These are phyloP conservation scores for Lophius americanus DNA, from an alignment of 2,797 vertebrate species.

Conservation along the genomic window DNA sequence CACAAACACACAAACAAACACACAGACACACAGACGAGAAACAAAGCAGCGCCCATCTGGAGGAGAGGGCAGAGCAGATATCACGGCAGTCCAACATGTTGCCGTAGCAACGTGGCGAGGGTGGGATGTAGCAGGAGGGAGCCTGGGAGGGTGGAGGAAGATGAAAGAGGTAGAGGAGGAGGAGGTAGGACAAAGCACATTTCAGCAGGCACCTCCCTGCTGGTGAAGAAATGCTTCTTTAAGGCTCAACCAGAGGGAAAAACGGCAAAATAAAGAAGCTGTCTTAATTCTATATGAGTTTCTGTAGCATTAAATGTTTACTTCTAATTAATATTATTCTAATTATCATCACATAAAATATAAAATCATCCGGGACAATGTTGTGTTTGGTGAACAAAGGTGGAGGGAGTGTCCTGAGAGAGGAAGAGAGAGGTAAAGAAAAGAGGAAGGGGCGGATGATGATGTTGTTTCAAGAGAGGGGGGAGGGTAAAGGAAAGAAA, in stretches of 20 bases:
- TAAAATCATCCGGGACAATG: no score
- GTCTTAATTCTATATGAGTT: no score
- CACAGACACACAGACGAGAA: conserved; percentile 15
- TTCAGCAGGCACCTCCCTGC: conserved; percentile 53
- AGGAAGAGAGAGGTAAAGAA: conserved; percentile 4
- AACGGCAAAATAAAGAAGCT: background rate
- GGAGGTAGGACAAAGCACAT: conserved; percentile 14
- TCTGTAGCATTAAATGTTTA: no score
- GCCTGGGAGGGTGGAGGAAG: conserved; percentile 3
- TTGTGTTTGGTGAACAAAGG: conserved; percentile 44
- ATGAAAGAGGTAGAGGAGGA: conserved; percentile 31
- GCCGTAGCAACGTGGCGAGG: conserved; percentile 80
- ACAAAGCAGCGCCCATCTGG: conserved; percentile 79
- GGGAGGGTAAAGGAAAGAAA: conserved; percentile 44
- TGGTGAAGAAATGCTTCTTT: conserved; percentile 47
- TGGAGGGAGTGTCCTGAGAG: conserved; percentile 29
- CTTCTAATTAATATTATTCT: no score
- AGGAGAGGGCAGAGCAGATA: conserved; percentile 74
- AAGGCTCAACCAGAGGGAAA: conserved; percentile 24
- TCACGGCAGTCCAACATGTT: conserved; percentile 77
- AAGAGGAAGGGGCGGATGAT: conserved; percentile 46
- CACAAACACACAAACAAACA: no score
- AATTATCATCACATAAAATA: no score
- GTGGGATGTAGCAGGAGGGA: conserved; percentile 67
- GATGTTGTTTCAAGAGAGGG: conserved; percentile 19